phyloP scores from a whole-genome alignment of 92 coral and sea anemone genomes.

The Porites rus region DNA sequence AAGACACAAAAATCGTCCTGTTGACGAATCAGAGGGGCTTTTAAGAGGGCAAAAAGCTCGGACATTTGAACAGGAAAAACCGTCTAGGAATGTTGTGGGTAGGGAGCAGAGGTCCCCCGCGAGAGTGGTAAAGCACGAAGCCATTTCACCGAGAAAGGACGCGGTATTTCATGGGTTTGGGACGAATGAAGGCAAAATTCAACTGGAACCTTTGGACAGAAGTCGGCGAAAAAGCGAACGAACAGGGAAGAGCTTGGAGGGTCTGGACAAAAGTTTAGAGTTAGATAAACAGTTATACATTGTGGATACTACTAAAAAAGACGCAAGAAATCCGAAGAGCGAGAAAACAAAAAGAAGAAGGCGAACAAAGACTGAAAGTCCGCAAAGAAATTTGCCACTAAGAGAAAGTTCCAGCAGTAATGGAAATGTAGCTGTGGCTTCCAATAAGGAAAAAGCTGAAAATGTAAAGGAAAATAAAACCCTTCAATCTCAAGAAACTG shows the following conservation, averaged over 20 bases:
- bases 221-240: constrained; percentile 20
- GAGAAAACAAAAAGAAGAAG: constrained; percentile 37
- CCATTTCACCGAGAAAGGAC: constrained; percentile 34
- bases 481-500: not conserved
- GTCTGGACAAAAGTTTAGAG: constrained; percentile 22
- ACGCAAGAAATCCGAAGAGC: constrained; percentile 7
- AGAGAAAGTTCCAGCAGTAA: not conserved
- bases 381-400: not conserved
- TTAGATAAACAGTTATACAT: constrained; percentile 13
- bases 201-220: constrained; percentile 26
- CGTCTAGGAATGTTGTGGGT: constrained; percentile 18
- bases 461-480: not conserved
- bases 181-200: constrained; percentile 8
- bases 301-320: constrained; percentile 21
- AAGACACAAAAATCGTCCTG: constrained; percentile 77
- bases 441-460: not conserved
- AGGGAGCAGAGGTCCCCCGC: constrained; percentile 33
- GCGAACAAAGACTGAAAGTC: constrained; percentile 30
- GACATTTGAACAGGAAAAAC: constrained; percentile 84
- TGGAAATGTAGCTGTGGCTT: not conserved
- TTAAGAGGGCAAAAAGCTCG: constrained; percentile 88
- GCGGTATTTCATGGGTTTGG: not conserved
- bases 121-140: constrained; percentile 13
- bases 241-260: constrained; percentile 32
- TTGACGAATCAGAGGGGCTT: constrained; percentile 71